Base-by-base conservation (phyloP, 2,113 vertebrate genomes). In the Lasiurus cinereus region DNA sequence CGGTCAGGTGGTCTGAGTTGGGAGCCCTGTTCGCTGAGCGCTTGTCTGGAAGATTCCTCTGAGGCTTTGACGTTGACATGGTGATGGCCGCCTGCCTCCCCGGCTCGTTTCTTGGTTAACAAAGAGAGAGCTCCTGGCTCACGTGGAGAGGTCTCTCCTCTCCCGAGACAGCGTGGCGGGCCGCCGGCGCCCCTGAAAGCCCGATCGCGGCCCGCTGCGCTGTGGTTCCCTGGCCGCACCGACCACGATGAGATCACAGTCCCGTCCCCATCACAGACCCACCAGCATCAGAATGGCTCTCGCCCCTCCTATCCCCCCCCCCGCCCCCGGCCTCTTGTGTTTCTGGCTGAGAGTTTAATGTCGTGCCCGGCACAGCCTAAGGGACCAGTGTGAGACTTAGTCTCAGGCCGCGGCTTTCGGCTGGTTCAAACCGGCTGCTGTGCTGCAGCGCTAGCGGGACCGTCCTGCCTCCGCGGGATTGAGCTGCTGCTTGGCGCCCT, bases 201-300 rank as follows among this genome's bases (percentile, higher is more conserved):
- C 39, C 3, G 39, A 39, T 39, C 5, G 39, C 39, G 5, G 39
- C 39, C 39, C 39, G n/a, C 39, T 39, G 39, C 39, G 39, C 39
- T 39, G 39, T 5, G 39, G 39, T 2, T 56, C 15, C 62, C 69
- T 72, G 39, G 50, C 93, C 95, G 93, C 67, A 80, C 31, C 92
- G 73, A 70, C 96, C 85, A 94, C 52, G 39, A 78, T 80, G 62
- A 92, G 92, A 69, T 95, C 83, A 72, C 72, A 93, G 67, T 69
- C 43, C 18, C 0, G 8, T 93, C 93, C 4, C 56, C 87, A 14
- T 84, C 72, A 95, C 87, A 67, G 29, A 7, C 59, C 10, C 54
- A 14, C 12, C 15, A 64, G 66, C 21, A 73, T 56, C 80, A 88
- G 70, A 50, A 74, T 59, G 62, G 5, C 31, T 36, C 48, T 29